Evolutionary conservation across 2,888 invertebrate species (phyloP), one percentile per base, ranked within the genome.

Genomic region (Lepeophtheirus nordmannii): DNA sequence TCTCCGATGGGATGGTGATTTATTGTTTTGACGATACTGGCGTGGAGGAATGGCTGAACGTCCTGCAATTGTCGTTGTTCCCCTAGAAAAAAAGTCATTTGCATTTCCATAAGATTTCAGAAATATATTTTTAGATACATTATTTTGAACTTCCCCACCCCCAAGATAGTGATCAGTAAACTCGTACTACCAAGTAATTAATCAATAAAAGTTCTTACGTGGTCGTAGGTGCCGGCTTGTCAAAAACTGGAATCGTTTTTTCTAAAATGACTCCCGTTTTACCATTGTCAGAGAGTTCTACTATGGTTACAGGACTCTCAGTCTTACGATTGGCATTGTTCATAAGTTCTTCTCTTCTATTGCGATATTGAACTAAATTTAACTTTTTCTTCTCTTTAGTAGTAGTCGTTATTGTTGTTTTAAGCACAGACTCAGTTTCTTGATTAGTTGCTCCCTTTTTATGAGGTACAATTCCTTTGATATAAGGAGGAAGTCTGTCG

Each of bases 301-400:
- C 53, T 5, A 46, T 46, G 8, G 53, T 46, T n/a, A 46, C 53
- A n/a, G 53, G 53, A 17, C 53, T 46, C 53, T 46, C 53, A 14
- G 14, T 46, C 14, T n/a, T 46, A 46, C 53, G 53, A 46, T 46
- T 46, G 53, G 53, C 53, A 17, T 17, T 46, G 53, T 46, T 46
- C n/a, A 46, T 14, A 46, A 46, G 53, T 17, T 11, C 69, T 70
- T 65, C 66, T 66, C n/a, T 76, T 72, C 61, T 76, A 72, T 70
- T 74, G 78, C 10, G 58, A 63, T 11, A 30, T 56, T 61, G 53
- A 37, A 62, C 39, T 37, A 37, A 38, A 58, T 62, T 58, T 58
- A 57, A 23, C 14, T 60, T 38, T 23, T 58, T 10, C n/a, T 61
- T 37, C 41, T 70, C 70, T 65, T 70, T 72, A 56, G 69, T 68